Conservation (phyloP, 2,113 vertebrate genomes). For the Sebastes fasciatus region DNA sequence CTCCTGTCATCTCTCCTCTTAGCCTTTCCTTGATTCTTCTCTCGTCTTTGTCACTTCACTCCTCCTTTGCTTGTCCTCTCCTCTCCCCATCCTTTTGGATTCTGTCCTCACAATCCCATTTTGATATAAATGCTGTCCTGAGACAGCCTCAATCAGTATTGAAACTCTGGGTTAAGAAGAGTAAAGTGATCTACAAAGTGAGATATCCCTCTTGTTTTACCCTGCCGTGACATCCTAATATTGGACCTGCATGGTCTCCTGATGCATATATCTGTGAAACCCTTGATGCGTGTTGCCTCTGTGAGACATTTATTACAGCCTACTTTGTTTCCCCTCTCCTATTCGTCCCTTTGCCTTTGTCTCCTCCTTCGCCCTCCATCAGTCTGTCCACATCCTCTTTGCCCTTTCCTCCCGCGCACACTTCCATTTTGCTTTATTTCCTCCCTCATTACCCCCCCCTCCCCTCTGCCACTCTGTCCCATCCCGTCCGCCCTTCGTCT, state of each 20-base stretch:
- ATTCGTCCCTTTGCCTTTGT: slow-evolving; percentile 21
- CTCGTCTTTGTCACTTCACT: not conserved
- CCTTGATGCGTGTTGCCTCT: not conserved
- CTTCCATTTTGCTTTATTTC: slow-evolving; percentile 57
- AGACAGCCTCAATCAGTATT: not conserved
- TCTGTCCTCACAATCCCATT: not conserved
- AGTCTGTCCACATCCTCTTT: slow-evolving; percentile 34
- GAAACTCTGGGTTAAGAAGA: not conserved
- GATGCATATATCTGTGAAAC: slow-evolving; percentile 3
- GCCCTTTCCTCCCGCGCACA: slow-evolving; percentile 29
- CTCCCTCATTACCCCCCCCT: slow-evolving; percentile 45
- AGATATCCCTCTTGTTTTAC: not conserved
- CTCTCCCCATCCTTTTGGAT: not conserved
- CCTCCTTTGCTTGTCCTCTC: not conserved
- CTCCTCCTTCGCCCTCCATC: slow-evolving; percentile 10
- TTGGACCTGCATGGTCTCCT: not conserved
- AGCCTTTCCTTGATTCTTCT: not conserved
- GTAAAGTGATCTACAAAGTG: not conserved
- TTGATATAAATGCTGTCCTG: not conserved
- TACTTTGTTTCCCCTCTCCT: not conserved
- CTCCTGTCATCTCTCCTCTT: not conserved
- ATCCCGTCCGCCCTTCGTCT: slow-evolving; percentile 54
- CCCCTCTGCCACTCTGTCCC: not conserved
- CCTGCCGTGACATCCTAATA: not conserved
- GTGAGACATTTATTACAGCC: slow-evolving; percentile 28